phyloP scores from a whole-genome alignment of 2,113 vertebrate species.

The Aldabrachelys gigantea region DNA sequence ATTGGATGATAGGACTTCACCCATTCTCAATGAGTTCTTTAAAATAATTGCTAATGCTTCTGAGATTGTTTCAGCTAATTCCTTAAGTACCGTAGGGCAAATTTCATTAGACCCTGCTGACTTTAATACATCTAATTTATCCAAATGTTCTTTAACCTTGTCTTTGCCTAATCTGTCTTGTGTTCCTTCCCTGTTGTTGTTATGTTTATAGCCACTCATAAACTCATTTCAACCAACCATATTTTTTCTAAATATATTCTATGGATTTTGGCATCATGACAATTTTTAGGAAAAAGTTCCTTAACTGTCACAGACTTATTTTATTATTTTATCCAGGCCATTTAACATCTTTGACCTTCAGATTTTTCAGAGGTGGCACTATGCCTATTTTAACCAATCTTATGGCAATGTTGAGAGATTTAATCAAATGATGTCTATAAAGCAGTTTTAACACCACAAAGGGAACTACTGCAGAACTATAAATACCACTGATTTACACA shows the following conservation, averaged over 20 bases:
- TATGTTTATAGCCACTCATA: not conserved
- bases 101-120: not conserved
- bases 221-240: not conserved
- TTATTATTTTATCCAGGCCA: not conserved
- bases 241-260: not conserved
- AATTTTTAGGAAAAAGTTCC: not conserved
- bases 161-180: not conserved
- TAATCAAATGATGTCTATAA: not conserved
- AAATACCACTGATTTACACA: not conserved
- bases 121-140: not conserved
- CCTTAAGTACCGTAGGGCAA: not conserved
- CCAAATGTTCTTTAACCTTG: not conserved
- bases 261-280: not conserved
- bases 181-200: not conserved
- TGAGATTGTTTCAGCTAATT: not conserved
- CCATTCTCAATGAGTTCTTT: not conserved
- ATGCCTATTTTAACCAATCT: not conserved
- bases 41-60: not conserved
- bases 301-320: not conserved
- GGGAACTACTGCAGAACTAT: not conserved
- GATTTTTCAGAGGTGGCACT: not conserved
- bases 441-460: not conserved
- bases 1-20: not conserved
- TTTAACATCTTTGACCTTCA: not conserved
- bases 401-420: not conserved